Base-by-base conservation (phyloP, 1,140 invertebrate genomes). In the Lordiphosa clarofinis region DNA sequence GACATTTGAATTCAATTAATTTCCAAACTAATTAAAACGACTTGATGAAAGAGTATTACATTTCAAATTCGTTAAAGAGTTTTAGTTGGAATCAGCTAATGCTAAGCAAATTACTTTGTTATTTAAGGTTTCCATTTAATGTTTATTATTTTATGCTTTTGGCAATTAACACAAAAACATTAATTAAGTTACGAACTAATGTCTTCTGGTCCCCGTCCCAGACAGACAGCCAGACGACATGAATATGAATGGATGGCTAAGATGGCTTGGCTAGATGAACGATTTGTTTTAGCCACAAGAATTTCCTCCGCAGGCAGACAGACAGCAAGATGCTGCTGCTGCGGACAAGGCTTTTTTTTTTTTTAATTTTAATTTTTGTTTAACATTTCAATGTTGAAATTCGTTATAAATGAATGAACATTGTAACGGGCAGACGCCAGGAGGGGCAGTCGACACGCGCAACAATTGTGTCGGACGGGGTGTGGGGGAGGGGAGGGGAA, bases 161-260 rank as follows among this genome's bases (percentile, higher is more conserved):
- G 66, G 76, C 61, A 81, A 81, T 81, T 81, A 81, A 81, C 76
- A 75, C 71, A 81, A 79, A 75, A 79, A 78, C 75, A 81, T 82
- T 81, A 81, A 81, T 81, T 82, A 75, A 82, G 75, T 72, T 81
- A 81, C 57, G 71, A 81, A 81, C 75, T 82, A 81, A 81, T 82
- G 75, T 81, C 55, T 82, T 75, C 72, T 63, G 59, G 76, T 59
- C 40, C 15, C 39, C 60, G 72, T 71, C 75, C 50, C 71, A 75
- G 76, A 75, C 71, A 79, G 75, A 75, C 72, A 81, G 72, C 67
- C 67, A 82, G 75, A 82, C 76, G 72, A 81, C 66, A 81, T 64
- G 76, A 63, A 81, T 81, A 53, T 59, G 57, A 39, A 19, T 35
- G 46, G 10, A 33, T 39, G 60, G 39, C 4, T 31, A 8, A 5